A percentile compares a stretch with the other conserved stretches of the same genome.
Evolutionary conservation across 2,888 invertebrate genomes (phyloP).

Genomic region (Drosophila testacea): DNA sequence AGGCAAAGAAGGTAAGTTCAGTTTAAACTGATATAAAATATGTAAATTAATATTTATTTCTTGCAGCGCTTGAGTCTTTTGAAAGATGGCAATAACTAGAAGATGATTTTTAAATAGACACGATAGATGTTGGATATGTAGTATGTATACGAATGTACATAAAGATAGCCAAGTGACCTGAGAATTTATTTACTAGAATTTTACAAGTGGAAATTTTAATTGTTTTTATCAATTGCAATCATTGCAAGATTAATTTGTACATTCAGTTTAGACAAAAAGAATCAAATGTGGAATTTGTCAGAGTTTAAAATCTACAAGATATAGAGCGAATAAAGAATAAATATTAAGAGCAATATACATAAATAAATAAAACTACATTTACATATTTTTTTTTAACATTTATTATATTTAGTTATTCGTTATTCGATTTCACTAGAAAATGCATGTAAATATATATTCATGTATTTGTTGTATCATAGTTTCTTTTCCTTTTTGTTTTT

Average conservation of each 20-base stretch:
- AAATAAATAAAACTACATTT: neutral
- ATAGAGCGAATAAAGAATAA: slow-evolving; percentile 1
- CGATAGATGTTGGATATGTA: neutral
- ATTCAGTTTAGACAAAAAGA: slow-evolving; percentile 12
- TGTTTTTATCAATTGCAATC: slow-evolving; percentile 18
- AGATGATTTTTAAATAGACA: slow-evolving; percentile 7
- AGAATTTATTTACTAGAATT: slow-evolving; percentile 16
- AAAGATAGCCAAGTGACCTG: slow-evolving; percentile 14
- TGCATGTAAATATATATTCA: slow-evolving; percentile 80
- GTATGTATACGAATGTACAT: neutral
- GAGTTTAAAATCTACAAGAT: neutral
- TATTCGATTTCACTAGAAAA: slow-evolving; percentile 78
- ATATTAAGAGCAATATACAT: neutral
- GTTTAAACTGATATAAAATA: neutral
- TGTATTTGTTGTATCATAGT: slow-evolving; percentile 58
- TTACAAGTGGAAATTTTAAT: slow-evolving; percentile 18
- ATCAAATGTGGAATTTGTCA: slow-evolving; percentile 6
- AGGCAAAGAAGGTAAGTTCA: slow-evolving; percentile 40
- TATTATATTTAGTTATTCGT: slow-evolving; percentile 56
- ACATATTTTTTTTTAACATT: slow-evolving; percentile 44
- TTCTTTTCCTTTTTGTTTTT: slow-evolving; percentile 25
- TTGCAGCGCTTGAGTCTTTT: slow-evolving; percentile 44
- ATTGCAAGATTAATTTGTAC: slow-evolving; percentile 7
- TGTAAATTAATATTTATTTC: neutral
- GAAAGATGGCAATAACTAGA: slow-evolving; percentile 4